Conservation (phyloP, 2,113 vertebrate species). For the Passer montanus region DNA sequence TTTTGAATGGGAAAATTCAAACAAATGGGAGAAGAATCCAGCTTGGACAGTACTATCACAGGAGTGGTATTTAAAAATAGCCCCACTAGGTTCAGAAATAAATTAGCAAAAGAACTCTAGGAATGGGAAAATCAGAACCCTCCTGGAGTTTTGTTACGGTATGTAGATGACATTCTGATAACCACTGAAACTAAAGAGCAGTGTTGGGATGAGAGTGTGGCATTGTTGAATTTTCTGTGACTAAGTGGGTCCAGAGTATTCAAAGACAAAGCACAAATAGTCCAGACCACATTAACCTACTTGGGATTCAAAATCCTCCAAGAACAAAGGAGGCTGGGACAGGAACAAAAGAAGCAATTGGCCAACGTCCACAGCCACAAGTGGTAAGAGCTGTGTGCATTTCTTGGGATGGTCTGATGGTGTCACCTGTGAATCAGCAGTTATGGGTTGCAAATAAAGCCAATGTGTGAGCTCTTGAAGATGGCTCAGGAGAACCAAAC, state of each 20-base stretch:
- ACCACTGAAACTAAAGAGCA: background rate
- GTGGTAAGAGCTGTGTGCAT: background rate
- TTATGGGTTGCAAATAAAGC: background rate
- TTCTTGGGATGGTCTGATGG: background rate
- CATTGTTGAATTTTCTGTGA: background rate
- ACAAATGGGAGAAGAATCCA: background rate
- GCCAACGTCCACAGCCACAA: background rate
- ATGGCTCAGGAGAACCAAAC: background rate
- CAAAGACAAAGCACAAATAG: background rate
- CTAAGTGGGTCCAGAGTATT: background rate
- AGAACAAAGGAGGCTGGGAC: background rate
- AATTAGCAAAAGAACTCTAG: background rate
- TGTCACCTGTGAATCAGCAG: background rate
- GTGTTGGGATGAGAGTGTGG: background rate
- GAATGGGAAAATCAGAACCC: background rate
- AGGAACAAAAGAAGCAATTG: background rate
- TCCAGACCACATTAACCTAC: background rate
- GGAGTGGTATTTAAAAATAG: background rate
- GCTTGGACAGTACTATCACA: background rate
- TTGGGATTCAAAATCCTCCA: background rate
- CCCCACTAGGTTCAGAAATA: background rate
- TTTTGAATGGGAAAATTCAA: background rate
- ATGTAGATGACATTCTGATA: background rate
- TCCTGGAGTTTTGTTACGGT: background rate
- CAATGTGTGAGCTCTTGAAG: background rate